phyloP scores from a whole-genome alignment of 2,113 vertebrate genomes.

The Caranx ignobilis region DNA sequence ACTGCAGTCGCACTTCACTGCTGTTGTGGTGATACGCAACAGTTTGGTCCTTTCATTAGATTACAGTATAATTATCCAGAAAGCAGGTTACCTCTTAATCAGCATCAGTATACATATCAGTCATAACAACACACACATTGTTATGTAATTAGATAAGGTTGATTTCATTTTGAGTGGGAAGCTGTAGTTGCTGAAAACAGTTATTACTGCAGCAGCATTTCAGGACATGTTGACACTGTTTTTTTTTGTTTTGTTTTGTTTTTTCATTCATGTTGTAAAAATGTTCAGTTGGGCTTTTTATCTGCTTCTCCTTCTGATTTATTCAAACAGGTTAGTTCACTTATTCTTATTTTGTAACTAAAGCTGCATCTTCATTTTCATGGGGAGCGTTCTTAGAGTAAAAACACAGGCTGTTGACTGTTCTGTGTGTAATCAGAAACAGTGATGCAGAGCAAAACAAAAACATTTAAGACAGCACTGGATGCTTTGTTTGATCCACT shows the following conservation, averaged over 20 bases:
- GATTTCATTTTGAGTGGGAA: conserved; percentile 2
- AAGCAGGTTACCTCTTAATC: neutral
- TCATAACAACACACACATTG: conserved; percentile 16
- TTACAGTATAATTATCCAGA: neutral
- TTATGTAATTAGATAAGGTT: neutral
- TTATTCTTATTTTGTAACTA: neutral
- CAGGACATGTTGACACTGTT: neutral
- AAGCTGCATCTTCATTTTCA: neutral
- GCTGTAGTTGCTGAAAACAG: neutral
- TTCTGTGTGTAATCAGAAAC: conserved; percentile 45
- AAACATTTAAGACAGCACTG: conserved; percentile 21
- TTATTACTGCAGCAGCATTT: conserved; percentile 16
- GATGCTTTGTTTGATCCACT: conserved; percentile 25
- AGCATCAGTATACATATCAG: neutral
- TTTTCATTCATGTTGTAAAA: too few species aligned
- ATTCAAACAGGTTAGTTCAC: neutral
- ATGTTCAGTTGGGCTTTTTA: neutral
- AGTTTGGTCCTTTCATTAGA: neutral
- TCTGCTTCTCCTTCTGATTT: neutral
- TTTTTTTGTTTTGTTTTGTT: neutral
- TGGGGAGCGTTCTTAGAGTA: neutral
- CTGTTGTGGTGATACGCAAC: neutral
- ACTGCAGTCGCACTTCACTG: neutral
- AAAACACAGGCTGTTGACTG: conserved; percentile 12
- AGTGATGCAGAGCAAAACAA: conserved; percentile 24